A percentile compares a stretch with the other conserved stretches of the same genome.
Evolutionary conservation across 2,888 invertebrate species (phyloP).

Genomic region (Loripinus fragilis): DNA sequence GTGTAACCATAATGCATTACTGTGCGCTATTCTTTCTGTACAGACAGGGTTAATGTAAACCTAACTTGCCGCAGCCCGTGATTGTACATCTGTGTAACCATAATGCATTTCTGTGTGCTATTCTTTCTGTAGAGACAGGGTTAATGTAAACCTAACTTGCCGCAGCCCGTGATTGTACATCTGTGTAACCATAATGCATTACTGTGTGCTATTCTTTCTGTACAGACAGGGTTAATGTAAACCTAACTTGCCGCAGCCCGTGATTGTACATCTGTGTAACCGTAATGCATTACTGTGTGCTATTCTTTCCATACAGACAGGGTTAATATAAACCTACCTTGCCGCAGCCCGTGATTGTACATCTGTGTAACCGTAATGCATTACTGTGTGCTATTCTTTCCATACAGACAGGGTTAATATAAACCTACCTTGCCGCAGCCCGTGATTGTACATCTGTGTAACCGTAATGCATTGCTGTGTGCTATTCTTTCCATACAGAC

Average conservation of each 20-base stretch:
- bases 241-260: too few species aligned
- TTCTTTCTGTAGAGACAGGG: conserved; percentile 84
- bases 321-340: too few species aligned
- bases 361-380: conserved; percentile 92
- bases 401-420: too few species aligned
- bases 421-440: too few species aligned
- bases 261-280: conserved; percentile 94
- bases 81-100: conserved; percentile 95
- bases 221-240: conserved; percentile 89
- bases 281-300: conserved; percentile 88
- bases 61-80: too few species aligned
- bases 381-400: conserved; percentile 85
- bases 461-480: conserved; percentile 88
- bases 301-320: conserved; percentile 86
- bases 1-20: conserved; percentile 90
- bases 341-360: conserved; percentile 95
- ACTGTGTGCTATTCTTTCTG: conserved; percentile 84
- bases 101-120: conserved; percentile 87
- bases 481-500: conserved; percentile 84
- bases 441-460: conserved; percentile 94
- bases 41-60: too few species aligned
- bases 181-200: conserved; percentile 91
- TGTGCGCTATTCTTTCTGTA: conserved; percentile 84
- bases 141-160: too few species aligned
- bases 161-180: conserved; percentile 95